Base-by-base conservation (phyloP, 2,113 vertebrate genomes). In the Gobiocypris rarus region DNA sequence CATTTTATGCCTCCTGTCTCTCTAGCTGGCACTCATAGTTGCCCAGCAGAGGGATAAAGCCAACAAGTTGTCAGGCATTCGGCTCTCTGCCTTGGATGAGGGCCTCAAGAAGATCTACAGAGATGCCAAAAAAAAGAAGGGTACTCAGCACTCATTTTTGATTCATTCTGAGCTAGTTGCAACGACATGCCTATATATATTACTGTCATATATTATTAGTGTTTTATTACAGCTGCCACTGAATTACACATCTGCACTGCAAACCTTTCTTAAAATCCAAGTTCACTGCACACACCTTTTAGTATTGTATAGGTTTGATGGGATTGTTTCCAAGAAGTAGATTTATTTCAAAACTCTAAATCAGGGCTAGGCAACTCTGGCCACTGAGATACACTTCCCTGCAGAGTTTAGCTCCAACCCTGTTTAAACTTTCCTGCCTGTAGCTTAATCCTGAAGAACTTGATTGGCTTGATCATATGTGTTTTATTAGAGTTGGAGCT, bases 31-130 rank as follows among this genome's bases (percentile, higher is more conserved):
- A 34, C 92, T 98, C 87, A 93, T 97, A 52, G 94, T 99, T 88
- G 94, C 97, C 31, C 97, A 98, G 92, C 95, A 95, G 75, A 91
- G 96, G 70, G 95, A 97, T 90, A 90, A 86, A 34, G 90, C 90
- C 87, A 96, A 96, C 93, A 95, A 92, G 58, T 89, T 97, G 84
- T 97, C 97, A 83, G 96, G 96, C 87, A 96, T 99, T 91, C 93
- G 91, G 41, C 93, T 97, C 24, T 91, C 90, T 8, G 96, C 96
- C 87, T 93, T 98, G 85, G 96, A 97, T 82, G 93, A 94, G 54
- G 96, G 95, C n/a, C 93, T 98, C 65, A 96, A 93, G 91, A 98
- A 96, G 94, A 94, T 99, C 84, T 94, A 90, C 88, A 84, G 86
- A 59, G 95, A 91, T 75, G 97, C 96, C 87, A 96, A 94, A 92